Percentiles rank a stretch among this genome's conserved stretches.
These are phyloP conservation scores for Ophion ventricosus DNA, from an alignment of 2,888 invertebrate species.

Conservation along the genomic window DNA sequence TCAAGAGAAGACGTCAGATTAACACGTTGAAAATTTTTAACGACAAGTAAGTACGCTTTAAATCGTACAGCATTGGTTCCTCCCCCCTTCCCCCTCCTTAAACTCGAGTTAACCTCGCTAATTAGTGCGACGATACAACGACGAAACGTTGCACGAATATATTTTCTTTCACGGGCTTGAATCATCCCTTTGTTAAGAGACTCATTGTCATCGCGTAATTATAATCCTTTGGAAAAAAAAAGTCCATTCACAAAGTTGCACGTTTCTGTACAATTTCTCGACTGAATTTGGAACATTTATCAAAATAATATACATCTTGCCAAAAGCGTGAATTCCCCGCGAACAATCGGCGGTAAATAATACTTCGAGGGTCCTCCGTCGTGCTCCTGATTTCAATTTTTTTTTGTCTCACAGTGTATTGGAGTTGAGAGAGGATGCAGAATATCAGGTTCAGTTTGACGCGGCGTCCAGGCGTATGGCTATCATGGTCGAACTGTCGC, in stretches of 20 bases:
- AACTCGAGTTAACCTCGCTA: constrained; percentile 69
- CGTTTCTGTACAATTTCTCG: neutral
- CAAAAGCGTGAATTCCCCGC: neutral
- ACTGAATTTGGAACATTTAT: constrained; percentile 1
- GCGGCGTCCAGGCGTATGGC: constrained; percentile 88
- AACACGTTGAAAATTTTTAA: constrained; percentile 93
- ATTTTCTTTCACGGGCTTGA: constrained; percentile 25
- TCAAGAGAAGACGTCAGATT: constrained; percentile 88
- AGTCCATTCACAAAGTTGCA: neutral
- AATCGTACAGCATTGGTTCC: constrained; percentile 49
- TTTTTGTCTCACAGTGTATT: constrained; percentile 85
- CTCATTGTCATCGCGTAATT: neutral
- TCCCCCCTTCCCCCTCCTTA: too few relatives aligned
- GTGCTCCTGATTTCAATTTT: neutral
- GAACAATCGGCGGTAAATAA: neutral
- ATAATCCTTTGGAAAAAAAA: neutral
- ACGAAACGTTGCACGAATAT: constrained; percentile 40
- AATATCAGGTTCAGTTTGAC: constrained; percentile 89
- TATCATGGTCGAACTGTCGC: constrained; percentile 87
- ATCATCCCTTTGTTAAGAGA: constrained; percentile 19
- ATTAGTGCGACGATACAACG: constrained; percentile 59
- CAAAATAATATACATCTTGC: too few relatives aligned
- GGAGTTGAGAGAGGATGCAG: constrained; percentile 88
- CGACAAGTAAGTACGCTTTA: constrained; percentile 87
- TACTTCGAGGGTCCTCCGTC: neutral